Evolutionary conservation across 2,888 invertebrate species (phyloP).

Genomic region (Stenotaenia linearis): DNA sequence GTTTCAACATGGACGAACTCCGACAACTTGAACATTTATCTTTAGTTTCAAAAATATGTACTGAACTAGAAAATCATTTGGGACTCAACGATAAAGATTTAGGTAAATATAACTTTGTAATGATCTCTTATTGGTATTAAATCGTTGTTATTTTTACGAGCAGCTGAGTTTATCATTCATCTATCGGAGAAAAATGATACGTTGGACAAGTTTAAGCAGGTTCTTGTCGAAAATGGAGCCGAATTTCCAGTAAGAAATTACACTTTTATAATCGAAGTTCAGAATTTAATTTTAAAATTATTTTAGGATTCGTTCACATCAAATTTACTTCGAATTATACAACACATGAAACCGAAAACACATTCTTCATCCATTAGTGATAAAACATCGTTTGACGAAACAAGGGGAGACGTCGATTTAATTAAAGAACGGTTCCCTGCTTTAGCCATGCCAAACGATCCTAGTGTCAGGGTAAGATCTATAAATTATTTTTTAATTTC

Average conservation of each 20-base stretch:
- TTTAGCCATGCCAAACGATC: conserved; percentile 51
- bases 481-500: neutral
- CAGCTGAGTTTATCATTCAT: conserved; percentile 95
- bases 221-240: conserved; percentile 83
- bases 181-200: conserved; percentile 80
- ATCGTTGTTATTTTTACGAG: conserved; percentile 59
- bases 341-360: conserved; percentile 71
- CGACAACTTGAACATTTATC: conserved; percentile 89
- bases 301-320: conserved; percentile 80
- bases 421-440: conserved; percentile 47
- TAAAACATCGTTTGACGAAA: conserved; percentile 31
- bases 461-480: conserved; percentile 42
- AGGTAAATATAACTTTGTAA: conserved; percentile 53
- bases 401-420: conserved; percentile 42
- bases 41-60: conserved; percentile 94
- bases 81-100: conserved; percentile 96
- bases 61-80: conserved; percentile 96
- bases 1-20: conserved; percentile 56
- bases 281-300: conserved; percentile 38
- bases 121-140: neutral
- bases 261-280: conserved; percentile 27
- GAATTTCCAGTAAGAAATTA: conserved; percentile 68
- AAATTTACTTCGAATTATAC: conserved; percentile 87
- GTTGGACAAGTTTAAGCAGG: conserved; percentile 81
- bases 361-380: conserved; percentile 38